Base-by-base conservation (phyloP, 2,113 vertebrate species). In the Psammodynastes pulverulentus region DNA sequence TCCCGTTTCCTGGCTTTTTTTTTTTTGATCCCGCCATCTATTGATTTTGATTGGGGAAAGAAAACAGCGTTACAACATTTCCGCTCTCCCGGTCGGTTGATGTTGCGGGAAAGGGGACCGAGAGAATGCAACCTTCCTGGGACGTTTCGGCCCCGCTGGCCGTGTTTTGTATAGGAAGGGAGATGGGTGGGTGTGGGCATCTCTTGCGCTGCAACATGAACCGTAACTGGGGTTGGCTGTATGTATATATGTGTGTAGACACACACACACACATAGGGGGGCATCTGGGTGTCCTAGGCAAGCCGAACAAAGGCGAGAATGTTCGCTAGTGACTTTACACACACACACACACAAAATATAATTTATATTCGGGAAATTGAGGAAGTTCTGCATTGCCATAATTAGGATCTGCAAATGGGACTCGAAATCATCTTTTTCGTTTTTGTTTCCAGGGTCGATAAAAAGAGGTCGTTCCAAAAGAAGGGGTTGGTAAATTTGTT, bases 261-360 rank as follows among this genome's bases (percentile, higher is more conserved):
- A 58, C 3, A 26, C 26, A 26, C 54, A 9, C 24, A 26, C 56
- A 10, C 26, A 62, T 5, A 29, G 0, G 23, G 93, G 67, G 95
- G 90, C 92, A 92, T 93, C 87, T 0, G 88, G 87, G 87, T 87
- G 90, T 89, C 87, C 39, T 1, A 2, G 87, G 1, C 85, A 86
- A 92, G 94, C 94, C 94, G 95, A 96, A 97, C 96, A 96, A 97
- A 91, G 92, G 90, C 86, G 53, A 85, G 9, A 21, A 84, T 19
- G 21, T 46, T 58, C 39, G 43, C 10, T 39, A 6, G 17, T 10
- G 67, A 12, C 15, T 51, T 51, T 51, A 15, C 13, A 51, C 10
- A 51, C 46, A 48, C 46, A 48, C 51, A 51, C 10, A n/a, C n/a
- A n/a, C n/a, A n/a, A n/a, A n/a, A 51, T 51, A 12, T 51, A 15